Percentiles rank a stretch among this genome's conserved stretches.
phyloP scores from a whole-genome alignment of 2,888 invertebrate species.

The Eurois occulta region DNA sequence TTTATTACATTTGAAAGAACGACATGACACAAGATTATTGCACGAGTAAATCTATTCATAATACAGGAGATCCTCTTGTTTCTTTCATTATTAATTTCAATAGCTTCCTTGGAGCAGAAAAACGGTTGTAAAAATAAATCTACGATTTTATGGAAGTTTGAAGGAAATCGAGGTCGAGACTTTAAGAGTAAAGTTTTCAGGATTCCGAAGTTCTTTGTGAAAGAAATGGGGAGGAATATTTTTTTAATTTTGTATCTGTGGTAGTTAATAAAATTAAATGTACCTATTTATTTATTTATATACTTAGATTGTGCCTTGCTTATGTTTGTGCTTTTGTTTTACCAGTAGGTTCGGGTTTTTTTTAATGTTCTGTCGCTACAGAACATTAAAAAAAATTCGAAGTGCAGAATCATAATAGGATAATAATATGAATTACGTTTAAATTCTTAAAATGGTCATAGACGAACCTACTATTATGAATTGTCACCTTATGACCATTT shows the following conservation, averaged over 20 bases:
- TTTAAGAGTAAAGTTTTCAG: conserved; percentile 34
- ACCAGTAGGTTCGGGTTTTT: no score
- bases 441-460: no score
- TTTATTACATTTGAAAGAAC: not conserved
- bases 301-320: no score
- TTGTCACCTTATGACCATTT: no score
- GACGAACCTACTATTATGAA: no score
- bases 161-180: conserved; percentile 22
- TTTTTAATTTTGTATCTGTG: not conserved
- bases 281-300: no score
- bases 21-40: not conserved
- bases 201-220: not conserved
- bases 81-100: conserved; percentile 4
- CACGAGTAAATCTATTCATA: not conserved
- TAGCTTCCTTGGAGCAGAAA: not conserved
- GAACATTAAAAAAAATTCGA: no score
- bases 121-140: conserved; percentile 24
- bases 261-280: no score
- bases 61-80: not conserved
- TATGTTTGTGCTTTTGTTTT: no score
- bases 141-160: conserved; percentile 12
- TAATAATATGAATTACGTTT: no score
- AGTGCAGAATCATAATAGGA: no score
- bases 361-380: no score
- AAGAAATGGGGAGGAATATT: not conserved